Percentiles rank a stretch among this genome's conserved stretches.
Conservation (phyloP, 2,888 invertebrate genomes). For the Oscheius myriophilus region DNA sequence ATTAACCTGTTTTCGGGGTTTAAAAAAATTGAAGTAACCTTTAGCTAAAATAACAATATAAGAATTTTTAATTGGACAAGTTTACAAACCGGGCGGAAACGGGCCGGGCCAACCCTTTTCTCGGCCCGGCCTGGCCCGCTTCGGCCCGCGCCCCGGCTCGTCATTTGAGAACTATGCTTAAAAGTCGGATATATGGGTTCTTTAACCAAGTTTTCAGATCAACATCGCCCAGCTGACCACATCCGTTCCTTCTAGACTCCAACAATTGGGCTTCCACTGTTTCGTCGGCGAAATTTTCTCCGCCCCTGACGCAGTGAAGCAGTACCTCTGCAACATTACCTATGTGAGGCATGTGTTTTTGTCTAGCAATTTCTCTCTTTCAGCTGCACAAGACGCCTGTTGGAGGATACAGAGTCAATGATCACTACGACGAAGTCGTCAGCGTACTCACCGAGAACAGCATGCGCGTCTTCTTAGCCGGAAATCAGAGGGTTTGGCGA, state of each 20-base stretch:
- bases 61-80: too few species aligned
- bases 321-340: conserved; percentile 41
- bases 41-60: too few species aligned
- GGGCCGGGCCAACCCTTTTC: too few species aligned
- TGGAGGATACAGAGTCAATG: conserved; percentile 3
- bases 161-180: too few species aligned
- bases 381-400: conserved; percentile 44
- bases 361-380: neutral
- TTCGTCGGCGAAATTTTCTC: conserved; percentile 45
- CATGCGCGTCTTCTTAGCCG: neutral
- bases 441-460: neutral
- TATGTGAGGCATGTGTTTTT: neutral
- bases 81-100: too few species aligned
- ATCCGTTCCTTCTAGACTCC: neutral
- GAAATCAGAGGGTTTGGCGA: neutral
- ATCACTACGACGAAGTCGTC: neutral
- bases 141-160: too few species aligned
- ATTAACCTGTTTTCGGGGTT: too few species aligned
- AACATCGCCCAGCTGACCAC: neutral
- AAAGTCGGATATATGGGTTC: too few species aligned
- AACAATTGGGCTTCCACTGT: conserved; percentile 46
- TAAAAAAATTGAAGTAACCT: too few species aligned
- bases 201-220: conserved; percentile 3
- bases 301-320: conserved; percentile 39
- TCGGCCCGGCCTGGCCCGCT: too few species aligned